A percentile compares a stretch with the other conserved stretches of the same genome.
phyloP scores from a whole-genome alignment of 1,140 invertebrate species.

The Phortica variegata region DNA sequence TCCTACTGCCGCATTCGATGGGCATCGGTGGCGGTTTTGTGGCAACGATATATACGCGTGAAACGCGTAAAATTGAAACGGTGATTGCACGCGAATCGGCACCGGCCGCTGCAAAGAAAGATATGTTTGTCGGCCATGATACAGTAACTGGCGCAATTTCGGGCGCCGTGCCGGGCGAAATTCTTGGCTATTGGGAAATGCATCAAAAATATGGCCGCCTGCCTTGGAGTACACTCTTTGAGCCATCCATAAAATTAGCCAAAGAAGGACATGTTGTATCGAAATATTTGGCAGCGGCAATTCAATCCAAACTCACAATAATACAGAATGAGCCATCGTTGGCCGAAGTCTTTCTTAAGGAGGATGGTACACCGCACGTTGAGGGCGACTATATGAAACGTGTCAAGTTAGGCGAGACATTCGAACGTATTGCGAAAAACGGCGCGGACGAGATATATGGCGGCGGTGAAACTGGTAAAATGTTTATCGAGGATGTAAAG shows the following conservation, averaged over 20 bases:
- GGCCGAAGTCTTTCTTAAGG: conserved; percentile 68
- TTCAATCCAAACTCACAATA: conserved; percentile 59
- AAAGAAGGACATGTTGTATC: conserved; percentile 71
- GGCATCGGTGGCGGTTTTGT: conserved; percentile 89
- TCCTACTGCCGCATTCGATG: conserved; percentile 82
- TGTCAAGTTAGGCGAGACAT: conserved; percentile 69
- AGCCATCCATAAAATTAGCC: conserved; percentile 76
- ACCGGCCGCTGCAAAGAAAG: conserved; percentile 64
- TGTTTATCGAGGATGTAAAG: conserved; percentile 71
- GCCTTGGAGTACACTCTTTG: conserved; percentile 79
- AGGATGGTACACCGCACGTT: conserved; percentile 64
- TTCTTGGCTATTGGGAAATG: conserved; percentile 82
- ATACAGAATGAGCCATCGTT: conserved; percentile 66
- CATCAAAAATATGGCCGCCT: conserved; percentile 76
- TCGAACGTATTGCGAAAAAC: conserved; percentile 69
- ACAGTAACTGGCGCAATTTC: conserved; percentile 62
- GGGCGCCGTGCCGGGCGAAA: conserved; percentile 88
- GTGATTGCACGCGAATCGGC: conserved; percentile 83
- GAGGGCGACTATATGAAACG: conserved; percentile 72
- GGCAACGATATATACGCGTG: conserved; percentile 74
- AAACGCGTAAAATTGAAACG: conserved; percentile 62
- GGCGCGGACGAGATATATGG: conserved; percentile 69
- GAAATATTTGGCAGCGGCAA: conserved; percentile 67
- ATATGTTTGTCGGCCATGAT: conserved; percentile 68
- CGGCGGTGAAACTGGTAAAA: conserved; percentile 66